These are phyloP conservation scores for Orthosia gracilis DNA, from an alignment of 2,888 invertebrate species.

Conservation along the genomic window DNA sequence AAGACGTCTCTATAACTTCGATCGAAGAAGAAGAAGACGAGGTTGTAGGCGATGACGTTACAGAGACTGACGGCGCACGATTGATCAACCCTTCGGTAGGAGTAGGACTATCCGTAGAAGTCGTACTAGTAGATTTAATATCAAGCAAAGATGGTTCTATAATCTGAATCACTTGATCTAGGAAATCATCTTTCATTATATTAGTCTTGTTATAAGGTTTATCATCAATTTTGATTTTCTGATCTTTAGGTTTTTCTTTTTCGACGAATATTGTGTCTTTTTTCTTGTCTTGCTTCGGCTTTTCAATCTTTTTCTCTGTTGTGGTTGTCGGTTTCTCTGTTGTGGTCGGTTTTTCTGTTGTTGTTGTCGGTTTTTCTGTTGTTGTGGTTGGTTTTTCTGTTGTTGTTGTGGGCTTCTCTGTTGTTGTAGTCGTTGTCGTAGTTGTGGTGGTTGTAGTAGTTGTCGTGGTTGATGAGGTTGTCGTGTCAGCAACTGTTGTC, in stretches of 20 bases:
- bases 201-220: conserved; percentile 73
- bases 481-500: conserved; percentile 74
- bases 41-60: conserved; percentile 55
- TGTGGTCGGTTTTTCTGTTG: conserved; percentile 66
- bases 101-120: conserved; percentile 77
- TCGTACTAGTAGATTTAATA: conserved; percentile 62
- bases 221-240: conserved; percentile 78
- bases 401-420: conserved; percentile 65
- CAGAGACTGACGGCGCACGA: conserved; percentile 71
- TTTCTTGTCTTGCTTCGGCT: conserved; percentile 83
- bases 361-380: conserved; percentile 66
- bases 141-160: conserved; percentile 82
- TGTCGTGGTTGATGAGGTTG: conserved; percentile 69
- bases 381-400: conserved; percentile 69
- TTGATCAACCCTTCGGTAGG: conserved; percentile 82
- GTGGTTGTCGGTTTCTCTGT: conserved; percentile 68
- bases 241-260: conserved; percentile 77
- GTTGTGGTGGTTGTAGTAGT: conserved; percentile 72
- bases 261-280: conserved; percentile 77
- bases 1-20: conserved; percentile 75
- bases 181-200: conserved; percentile 72
- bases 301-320: conserved; percentile 69
- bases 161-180: conserved; percentile 78
- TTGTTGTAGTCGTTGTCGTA: conserved; percentile 70
- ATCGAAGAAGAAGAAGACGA: conserved; percentile 16